Percentiles rank a stretch among this genome's conserved stretches.
Evolutionary conservation across 1,140 invertebrate species (phyloP).

Genomic region (Drosophila kohkoa): DNA sequence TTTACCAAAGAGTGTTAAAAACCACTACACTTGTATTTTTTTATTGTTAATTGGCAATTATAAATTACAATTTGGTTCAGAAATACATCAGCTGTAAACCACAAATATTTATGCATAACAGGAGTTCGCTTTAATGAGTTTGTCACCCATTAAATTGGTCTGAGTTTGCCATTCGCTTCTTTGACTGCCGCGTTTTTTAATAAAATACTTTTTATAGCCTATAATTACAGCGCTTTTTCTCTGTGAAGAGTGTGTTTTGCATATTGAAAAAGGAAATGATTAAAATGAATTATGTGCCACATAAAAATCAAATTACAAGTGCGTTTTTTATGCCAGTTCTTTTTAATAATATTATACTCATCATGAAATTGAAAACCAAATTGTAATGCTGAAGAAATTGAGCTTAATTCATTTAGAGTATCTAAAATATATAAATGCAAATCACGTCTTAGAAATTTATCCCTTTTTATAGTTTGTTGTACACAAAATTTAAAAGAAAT

Average conservation of each 20-base stretch:
- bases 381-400: no score
- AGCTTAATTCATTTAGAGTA: background rate
- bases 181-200: background rate
- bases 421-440: background rate
- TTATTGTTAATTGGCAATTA: background rate
- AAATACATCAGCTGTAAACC: conserved; percentile 19
- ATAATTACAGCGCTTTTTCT: background rate
- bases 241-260: background rate
- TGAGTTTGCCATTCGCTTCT: background rate
- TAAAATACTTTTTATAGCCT: background rate
- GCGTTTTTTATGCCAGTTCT: no score
- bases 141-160: conserved; percentile 7
- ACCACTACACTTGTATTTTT: background rate
- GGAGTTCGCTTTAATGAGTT: conserved; percentile 13
- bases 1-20: background rate
- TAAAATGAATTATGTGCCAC: conserved; percentile 6
- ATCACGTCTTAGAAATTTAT: no score
- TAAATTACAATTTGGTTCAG: conserved; percentile 33
- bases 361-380: no score
- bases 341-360: no score
- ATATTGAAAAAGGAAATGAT: background rate
- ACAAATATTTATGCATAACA: conserved; percentile 22
- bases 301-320: conserved; percentile 12
- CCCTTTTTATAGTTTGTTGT: no score
- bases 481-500: no score